Evolutionary conservation across 2,113 vertebrate genomes (phyloP).

Genomic region (Columba livia): DNA sequence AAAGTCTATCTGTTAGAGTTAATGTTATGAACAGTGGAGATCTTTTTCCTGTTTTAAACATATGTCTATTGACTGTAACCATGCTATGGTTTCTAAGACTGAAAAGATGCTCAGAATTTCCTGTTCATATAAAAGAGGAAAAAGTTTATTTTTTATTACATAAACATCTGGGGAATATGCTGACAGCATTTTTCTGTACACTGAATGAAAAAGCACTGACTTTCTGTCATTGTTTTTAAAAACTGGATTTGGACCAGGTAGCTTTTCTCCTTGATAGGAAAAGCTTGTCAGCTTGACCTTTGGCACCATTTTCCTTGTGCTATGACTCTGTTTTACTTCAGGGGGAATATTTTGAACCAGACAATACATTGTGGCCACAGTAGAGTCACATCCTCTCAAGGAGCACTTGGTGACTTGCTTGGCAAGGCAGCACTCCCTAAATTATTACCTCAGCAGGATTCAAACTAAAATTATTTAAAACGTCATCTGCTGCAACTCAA

Average conservation of each 20-base stretch:
- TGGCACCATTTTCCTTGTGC: not conserved
- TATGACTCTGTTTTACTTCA: not conserved
- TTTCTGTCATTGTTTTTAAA: not conserved
- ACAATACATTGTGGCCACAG: not conserved
- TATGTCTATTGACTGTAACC: not conserved
- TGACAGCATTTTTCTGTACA: not conserved
- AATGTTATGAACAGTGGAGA: not conserved
- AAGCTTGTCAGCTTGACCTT: not conserved
- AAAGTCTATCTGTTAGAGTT: not conserved
- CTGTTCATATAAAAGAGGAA: not conserved
- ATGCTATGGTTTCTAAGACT: not conserved
- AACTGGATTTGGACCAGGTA: not conserved
- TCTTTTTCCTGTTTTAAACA: not conserved
- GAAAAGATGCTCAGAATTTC: not conserved
- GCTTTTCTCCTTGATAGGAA: not conserved
- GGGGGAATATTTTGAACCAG: not conserved
- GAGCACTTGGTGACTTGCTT: conserved; percentile 4
- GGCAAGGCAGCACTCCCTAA: not conserved
- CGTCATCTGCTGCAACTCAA: not conserved
- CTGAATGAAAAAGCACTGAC: not conserved
- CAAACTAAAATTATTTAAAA: conserved; percentile 1
- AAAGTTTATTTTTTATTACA: not conserved
- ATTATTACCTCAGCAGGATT: conserved; percentile 5
- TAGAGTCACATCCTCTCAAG: not conserved
- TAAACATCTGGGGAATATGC: not conserved